Evolutionary conservation across 1,140 invertebrate species (phyloP).

Genomic region (Drosophila insularis): DNA sequence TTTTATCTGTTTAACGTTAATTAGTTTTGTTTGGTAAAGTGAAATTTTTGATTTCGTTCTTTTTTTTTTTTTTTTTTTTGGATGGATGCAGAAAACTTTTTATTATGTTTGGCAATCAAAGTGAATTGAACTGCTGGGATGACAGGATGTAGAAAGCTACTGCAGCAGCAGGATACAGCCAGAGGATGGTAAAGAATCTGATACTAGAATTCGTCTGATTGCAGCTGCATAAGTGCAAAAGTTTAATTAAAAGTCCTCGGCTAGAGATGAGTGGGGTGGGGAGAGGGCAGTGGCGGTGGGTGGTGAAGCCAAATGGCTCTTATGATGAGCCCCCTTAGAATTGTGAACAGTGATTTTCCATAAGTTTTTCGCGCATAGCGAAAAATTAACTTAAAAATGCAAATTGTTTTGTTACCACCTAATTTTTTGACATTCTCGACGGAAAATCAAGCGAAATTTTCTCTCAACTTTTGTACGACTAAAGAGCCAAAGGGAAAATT

Average conservation of each 20-base stretch:
- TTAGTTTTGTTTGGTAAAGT: slow-evolving; percentile 77
- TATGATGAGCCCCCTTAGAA: slow-evolving; percentile 65
- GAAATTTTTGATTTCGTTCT: slow-evolving; percentile 70
- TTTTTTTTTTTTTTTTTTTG: background rate
- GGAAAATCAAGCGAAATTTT: background rate
- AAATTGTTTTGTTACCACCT: slow-evolving; percentile 82
- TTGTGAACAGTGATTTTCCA: slow-evolving; percentile 52
- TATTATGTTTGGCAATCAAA: slow-evolving; percentile 77
- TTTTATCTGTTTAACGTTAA: slow-evolving; percentile 81
- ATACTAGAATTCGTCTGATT: slow-evolving; percentile 33
- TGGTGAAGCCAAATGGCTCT: slow-evolving; percentile 47
- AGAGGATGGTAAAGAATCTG: slow-evolving; percentile 51
- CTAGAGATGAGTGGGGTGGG: background rate
- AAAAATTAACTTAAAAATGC: slow-evolving; percentile 81
- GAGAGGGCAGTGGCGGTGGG: background rate
- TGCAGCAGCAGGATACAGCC: background rate
- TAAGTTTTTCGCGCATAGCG: slow-evolving; percentile 37
- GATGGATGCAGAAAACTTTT: slow-evolving; percentile 55
- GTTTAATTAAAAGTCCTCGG: slow-evolving; percentile 69
- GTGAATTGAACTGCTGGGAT: slow-evolving; percentile 70
- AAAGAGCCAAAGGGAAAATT: slow-evolving; percentile 22
- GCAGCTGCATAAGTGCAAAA: slow-evolving; percentile 79
- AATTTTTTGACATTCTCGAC: slow-evolving; percentile 74
- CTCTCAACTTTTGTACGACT: background rate
- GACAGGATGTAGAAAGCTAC: slow-evolving; percentile 8